A percentile compares a stretch with the other conserved stretches of the same genome.
phyloP scores from a whole-genome alignment of 2,888 invertebrate genomes.

The Endotricha flammealis region DNA sequence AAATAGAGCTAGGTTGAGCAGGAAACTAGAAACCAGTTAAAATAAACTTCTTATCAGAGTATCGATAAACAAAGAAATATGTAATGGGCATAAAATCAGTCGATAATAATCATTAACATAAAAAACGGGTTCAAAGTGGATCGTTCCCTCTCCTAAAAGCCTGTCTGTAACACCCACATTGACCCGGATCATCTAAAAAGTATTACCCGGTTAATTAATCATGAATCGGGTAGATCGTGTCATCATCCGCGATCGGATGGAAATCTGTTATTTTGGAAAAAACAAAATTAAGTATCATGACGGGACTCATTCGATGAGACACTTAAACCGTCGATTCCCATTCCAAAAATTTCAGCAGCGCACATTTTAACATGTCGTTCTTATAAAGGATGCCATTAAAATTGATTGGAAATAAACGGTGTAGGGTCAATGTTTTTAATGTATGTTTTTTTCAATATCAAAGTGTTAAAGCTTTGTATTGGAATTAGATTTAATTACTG shows the following conservation, averaged over 20 bases:
- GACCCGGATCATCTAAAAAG: neutral
- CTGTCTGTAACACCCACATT: neutral
- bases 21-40: too few species aligned
- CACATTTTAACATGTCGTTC: neutral
- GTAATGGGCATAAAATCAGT: too few species aligned
- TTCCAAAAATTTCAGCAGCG: neutral
- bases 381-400: neutral
- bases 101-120: too few species aligned
- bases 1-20: too few species aligned
- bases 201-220: constrained; percentile 16
- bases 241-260: neutral
- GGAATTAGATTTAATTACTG: too few species aligned
- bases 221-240: constrained; percentile 6
- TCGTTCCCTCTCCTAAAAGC: neutral
- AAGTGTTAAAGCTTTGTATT: too few species aligned
- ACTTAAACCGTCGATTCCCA: neutral
- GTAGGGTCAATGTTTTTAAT: too few species aligned
- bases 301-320: neutral
- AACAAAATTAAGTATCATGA: neutral
- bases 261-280: neutral
- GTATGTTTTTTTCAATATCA: too few species aligned
- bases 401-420: neutral
- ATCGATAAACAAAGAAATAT: too few species aligned
- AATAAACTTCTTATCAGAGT: too few species aligned
- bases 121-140: constrained; percentile 1